Conservation (phyloP, 1,140 invertebrate genomes). For the Bombus impatiens region DNA sequence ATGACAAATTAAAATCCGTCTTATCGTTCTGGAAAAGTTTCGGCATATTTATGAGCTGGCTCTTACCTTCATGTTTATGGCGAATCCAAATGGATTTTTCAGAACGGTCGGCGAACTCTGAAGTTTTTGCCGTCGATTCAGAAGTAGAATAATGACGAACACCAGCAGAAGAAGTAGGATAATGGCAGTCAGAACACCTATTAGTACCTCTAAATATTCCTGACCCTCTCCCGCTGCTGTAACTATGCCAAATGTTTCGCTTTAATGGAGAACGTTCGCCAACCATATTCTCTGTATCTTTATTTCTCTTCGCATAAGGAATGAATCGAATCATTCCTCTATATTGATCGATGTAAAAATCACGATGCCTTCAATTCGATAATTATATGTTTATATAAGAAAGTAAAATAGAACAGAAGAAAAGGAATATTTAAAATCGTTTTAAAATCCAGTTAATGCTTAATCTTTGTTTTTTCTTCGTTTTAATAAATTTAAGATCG, state of each 20-base stretch:
- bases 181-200: conserved; percentile 88
- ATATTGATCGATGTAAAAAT: not conserved
- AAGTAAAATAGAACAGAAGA: not conserved
- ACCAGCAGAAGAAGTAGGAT: conserved; percentile 86
- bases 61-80: conserved; percentile 87
- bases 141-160: conserved; percentile 86
- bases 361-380: not conserved
- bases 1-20: conserved; percentile 45
- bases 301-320: not conserved
- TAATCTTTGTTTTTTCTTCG: not conserved
- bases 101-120: conserved; percentile 85
- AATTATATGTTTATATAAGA: no score
- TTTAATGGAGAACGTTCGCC: conserved; percentile 39
- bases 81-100: conserved; percentile 86
- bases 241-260: conserved; percentile 78
- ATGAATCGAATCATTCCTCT: not conserved
- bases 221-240: conserved; percentile 85
- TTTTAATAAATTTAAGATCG: not conserved
- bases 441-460: not conserved
- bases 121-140: conserved; percentile 86
- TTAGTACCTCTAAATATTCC: conserved; percentile 87
- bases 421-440: not conserved
- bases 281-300: not conserved
- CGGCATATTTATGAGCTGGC: conserved; percentile 46
- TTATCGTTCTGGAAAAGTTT: conserved; percentile 32